Evolutionary conservation across 2,113 vertebrate genomes (phyloP).

Genomic region (Sarotherodon lohbergeri): DNA sequence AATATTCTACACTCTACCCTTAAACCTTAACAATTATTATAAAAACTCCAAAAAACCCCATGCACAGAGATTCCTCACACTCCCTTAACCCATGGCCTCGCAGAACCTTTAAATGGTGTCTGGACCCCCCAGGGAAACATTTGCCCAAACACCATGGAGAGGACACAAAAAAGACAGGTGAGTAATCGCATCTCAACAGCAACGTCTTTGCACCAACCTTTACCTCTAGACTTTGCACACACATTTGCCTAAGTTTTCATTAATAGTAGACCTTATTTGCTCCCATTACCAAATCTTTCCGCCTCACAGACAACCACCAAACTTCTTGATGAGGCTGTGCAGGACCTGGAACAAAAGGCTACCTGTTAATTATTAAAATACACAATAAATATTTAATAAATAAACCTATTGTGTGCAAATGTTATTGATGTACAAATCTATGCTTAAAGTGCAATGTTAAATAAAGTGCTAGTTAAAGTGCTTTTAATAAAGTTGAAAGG

Average conservation of each 20-base stretch:
- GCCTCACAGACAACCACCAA: neutral
- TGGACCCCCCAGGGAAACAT: neutral
- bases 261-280: neutral
- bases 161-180: neutral
- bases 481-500: neutral
- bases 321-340: neutral
- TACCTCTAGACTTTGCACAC: neutral
- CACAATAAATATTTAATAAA: neutral
- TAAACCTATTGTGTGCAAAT: neutral
- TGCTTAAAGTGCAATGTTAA: neutral
- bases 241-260: neutral
- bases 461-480: neutral
- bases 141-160: neutral
- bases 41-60: neutral
- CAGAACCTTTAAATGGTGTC: neutral
- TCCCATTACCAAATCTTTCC: neutral
- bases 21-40: neutral
- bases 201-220: neutral
- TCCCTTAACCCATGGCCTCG: neutral
- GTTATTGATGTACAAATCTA: neutral
- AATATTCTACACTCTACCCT: neutral
- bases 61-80: neutral
- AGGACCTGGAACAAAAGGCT: neutral
- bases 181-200: neutral
- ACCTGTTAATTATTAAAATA: neutral